Conservation (phyloP, 2,888 invertebrate species). For the Synanthedon myopaeformis region DNA sequence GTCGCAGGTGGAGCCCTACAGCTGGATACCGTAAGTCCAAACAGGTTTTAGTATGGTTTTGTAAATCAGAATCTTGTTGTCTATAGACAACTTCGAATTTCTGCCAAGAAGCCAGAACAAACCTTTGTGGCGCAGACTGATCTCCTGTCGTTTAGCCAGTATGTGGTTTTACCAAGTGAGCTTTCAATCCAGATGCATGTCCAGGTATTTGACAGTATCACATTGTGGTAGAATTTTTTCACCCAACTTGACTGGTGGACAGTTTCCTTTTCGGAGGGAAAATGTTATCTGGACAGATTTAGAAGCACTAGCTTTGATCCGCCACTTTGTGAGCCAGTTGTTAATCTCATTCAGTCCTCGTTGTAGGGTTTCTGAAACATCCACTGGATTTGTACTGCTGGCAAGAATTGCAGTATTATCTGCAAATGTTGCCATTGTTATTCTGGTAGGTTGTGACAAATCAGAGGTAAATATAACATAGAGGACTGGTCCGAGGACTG, state of each 20-base stretch:
- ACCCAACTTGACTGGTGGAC: background rate
- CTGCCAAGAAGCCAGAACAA: conserved; percentile 1
- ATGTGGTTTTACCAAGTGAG: conserved; percentile 2
- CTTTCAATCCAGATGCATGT: conserved; percentile 1
- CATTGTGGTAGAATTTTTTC: background rate
- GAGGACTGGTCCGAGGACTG: conserved; percentile 1
- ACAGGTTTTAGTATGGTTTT: background rate
- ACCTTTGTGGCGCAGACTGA: background rate
- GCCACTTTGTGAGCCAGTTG: background rate
- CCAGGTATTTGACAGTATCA: background rate
- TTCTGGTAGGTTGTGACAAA: background rate
- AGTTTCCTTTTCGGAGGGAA: no score
- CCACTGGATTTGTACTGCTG: background rate
- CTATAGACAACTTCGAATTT: conserved; percentile 1
- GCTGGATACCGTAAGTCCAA: background rate
- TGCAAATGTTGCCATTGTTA: conserved; percentile 2
- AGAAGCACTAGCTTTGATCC: background rate
- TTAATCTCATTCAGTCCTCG: background rate
- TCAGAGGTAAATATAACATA: conserved; percentile 2
- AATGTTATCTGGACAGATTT: background rate
- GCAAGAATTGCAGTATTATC: conserved; percentile 3
- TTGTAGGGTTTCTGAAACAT: background rate
- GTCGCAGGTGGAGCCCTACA: conserved; percentile 1
- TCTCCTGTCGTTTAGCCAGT: background rate
- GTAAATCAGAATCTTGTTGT: conserved; percentile 1